These are phyloP conservation scores for Nesoenas mayeri DNA, from an alignment of 2,113 vertebrate genomes.

Conservation along the genomic window DNA sequence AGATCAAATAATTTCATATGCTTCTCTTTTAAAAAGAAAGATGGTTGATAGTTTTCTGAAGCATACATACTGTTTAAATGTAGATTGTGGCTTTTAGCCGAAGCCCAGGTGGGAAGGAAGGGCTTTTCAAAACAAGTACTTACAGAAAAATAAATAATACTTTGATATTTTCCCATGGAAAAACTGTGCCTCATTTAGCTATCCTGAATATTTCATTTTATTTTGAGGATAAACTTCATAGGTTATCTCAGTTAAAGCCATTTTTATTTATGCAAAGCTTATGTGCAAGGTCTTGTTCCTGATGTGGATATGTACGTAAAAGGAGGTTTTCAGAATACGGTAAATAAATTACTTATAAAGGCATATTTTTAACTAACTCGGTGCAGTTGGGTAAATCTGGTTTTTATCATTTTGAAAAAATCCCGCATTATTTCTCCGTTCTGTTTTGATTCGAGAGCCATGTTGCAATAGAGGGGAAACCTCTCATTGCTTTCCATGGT, in stretches of 20 bases:
- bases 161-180: slow-evolving; percentile 72
- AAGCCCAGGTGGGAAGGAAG: slow-evolving; percentile 71
- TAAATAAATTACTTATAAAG: slow-evolving; percentile 39
- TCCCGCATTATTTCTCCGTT: background rate
- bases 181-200: slow-evolving; percentile 62
- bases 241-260: slow-evolving; percentile 56
- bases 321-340: background rate
- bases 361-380: background rate
- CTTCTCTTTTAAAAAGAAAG: slow-evolving; percentile 11
- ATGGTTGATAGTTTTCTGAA: slow-evolving; percentile 55
- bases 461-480: background rate
- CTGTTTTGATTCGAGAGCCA: background rate
- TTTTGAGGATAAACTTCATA: slow-evolving; percentile 53
- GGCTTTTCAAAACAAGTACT: slow-evolving; percentile 75
- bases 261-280: slow-evolving; percentile 55
- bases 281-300: slow-evolving; percentile 39
- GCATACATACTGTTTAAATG: slow-evolving; percentile 10
- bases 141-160: slow-evolving; percentile 77
- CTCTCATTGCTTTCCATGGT: background rate
- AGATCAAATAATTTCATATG: slow-evolving; percentile 60
- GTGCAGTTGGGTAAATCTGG: background rate
- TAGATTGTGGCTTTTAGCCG: slow-evolving; percentile 51
- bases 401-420: background rate
- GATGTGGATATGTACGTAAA: background rate
- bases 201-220: slow-evolving; percentile 42